A percentile compares a stretch with the other conserved stretches of the same genome.
These are phyloP conservation scores for Engystomops pustulosus DNA, from an alignment of 2,113 vertebrate genomes.

Conservation along the genomic window DNA sequence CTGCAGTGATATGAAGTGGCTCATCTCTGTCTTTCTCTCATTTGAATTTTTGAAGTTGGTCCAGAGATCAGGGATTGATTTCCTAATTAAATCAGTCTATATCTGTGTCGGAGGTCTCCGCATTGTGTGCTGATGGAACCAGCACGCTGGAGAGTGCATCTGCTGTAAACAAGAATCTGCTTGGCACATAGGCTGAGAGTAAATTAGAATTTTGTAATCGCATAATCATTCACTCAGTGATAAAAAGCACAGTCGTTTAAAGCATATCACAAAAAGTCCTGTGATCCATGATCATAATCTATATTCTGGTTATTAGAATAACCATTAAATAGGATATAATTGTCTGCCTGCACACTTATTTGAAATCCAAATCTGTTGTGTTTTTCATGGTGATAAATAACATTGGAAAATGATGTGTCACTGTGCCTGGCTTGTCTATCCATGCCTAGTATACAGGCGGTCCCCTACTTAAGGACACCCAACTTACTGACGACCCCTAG, in stretches of 20 bases:
- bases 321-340: slow-evolving; percentile 1
- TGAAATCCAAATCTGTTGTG: neutral
- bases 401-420: no score
- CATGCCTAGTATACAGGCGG: no score
- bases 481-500: no score
- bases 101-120: slow-evolving; percentile 29
- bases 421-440: no score
- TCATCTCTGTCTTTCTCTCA: slow-evolving; percentile 38
- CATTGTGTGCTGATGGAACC: slow-evolving; percentile 27
- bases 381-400: neutral
- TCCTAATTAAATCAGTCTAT: slow-evolving; percentile 43
- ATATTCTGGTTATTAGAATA: neutral
- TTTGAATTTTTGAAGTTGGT: slow-evolving; percentile 32
- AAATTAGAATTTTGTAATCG: slow-evolving; percentile 25
- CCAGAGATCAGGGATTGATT: slow-evolving; percentile 33
- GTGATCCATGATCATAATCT: neutral
- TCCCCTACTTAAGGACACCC: no score
- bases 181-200: slow-evolving; percentile 13
- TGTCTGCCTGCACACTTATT: neutral
- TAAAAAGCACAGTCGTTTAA: slow-evolving; percentile 16
- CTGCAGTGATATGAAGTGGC: neutral
- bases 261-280: neutral
- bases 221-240: slow-evolving; percentile 17
- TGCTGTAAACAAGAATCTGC: slow-evolving; percentile 25
- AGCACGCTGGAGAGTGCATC: slow-evolving; percentile 34